A percentile compares a stretch with the other conserved stretches of the same genome.
These are phyloP conservation scores for Siphlonurus alternatus DNA, from an alignment of 2,888 invertebrate species.

Conservation along the genomic window DNA sequence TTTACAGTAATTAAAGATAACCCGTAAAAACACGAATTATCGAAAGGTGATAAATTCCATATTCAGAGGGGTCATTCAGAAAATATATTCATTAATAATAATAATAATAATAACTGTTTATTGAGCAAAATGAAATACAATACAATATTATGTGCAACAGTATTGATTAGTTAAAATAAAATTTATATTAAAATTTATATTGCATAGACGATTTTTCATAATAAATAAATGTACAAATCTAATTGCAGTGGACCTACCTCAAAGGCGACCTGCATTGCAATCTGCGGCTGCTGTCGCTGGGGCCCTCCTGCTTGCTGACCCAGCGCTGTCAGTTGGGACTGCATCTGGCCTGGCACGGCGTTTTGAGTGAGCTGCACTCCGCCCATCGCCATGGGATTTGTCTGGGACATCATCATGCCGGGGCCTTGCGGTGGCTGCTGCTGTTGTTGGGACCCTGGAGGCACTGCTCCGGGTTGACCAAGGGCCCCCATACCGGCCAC, in stretches of 20 bases:
- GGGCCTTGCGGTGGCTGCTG: constrained; percentile 19
- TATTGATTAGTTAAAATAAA: too few species aligned
- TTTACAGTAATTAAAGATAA: too few species aligned
- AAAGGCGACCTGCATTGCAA: constrained; percentile 11
- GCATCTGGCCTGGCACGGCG: constrained; percentile 7
- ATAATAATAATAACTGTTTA: too few species aligned
- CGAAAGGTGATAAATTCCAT: too few species aligned
- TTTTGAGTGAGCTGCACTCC: constrained; percentile 37
- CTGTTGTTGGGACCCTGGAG: background rate
- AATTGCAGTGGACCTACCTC: background rate
- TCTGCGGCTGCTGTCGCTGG: constrained; percentile 23
- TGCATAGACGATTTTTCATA: too few species aligned
- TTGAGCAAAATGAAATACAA: too few species aligned
- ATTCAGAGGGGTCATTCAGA: too few species aligned
- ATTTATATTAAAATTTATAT: too few species aligned
- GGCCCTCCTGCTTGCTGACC: background rate
- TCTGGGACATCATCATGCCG: constrained; percentile 35
- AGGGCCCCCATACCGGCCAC: background rate
- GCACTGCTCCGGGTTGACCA: background rate
- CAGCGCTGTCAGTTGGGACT: background rate
- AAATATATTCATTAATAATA: too few species aligned
- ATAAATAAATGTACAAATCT: too few species aligned
- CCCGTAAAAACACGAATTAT: too few species aligned
- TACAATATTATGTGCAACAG: too few species aligned
- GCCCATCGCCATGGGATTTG: constrained; percentile 35